Conservation (phyloP, 2,797 vertebrate species). For the Melopsittacus undulatus region DNA sequence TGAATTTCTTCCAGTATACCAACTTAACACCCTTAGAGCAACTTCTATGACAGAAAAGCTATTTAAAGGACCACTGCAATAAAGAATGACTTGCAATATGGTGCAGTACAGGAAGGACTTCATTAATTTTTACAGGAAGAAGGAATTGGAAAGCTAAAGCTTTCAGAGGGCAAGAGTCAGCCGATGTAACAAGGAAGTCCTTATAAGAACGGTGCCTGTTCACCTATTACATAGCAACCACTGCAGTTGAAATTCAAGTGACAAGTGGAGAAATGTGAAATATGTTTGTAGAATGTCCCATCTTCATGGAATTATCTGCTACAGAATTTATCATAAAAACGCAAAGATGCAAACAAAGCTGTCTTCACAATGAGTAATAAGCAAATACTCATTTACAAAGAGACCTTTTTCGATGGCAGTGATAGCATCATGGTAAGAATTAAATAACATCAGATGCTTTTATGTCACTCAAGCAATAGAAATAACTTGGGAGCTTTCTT, state of each 20-base stretch:
- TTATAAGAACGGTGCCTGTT: background rate
- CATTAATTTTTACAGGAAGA: conserved; percentile 19
- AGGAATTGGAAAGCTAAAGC: background rate
- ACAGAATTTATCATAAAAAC: background rate
- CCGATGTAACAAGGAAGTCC: background rate
- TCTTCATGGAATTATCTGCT: background rate
- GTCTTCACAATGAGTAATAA: background rate
- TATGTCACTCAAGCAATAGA: background rate
- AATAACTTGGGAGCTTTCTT: background rate
- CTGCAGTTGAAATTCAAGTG: background rate
- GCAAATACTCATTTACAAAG: background rate
- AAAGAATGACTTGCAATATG: conserved; percentile 10
- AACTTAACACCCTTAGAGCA: background rate
- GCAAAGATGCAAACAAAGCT: background rate
- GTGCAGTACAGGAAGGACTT: conserved; percentile 6
- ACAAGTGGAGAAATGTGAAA: background rate
- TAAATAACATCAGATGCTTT: background rate
- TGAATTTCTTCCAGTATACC: background rate
- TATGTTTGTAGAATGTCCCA: background rate
- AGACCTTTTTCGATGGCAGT: background rate
- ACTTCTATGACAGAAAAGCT: background rate
- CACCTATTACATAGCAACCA: background rate
- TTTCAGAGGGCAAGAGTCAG: conserved; percentile 38
- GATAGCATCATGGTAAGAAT: background rate
- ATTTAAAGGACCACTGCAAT: conserved; percentile 21